Base-by-base conservation (phyloP, 2,113 vertebrate genomes). In the Ondatra zibethicus region DNA sequence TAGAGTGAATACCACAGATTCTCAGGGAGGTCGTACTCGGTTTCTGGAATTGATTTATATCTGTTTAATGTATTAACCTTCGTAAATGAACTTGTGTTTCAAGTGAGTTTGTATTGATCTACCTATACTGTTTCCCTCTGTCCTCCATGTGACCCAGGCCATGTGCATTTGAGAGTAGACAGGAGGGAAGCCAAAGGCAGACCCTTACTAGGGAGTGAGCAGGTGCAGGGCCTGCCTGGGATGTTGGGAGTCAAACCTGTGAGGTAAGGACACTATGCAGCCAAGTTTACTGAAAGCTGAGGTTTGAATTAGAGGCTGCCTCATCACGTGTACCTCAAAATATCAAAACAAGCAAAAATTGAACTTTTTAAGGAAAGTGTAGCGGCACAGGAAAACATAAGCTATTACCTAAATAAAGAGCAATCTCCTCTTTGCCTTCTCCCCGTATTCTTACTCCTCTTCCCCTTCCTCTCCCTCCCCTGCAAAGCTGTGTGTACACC, bases 51-150 rank as follows among this genome's bases (percentile, higher is more conserved):
- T 66, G 95, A 96, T 92, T 89, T 68, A 55, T 77, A 84, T 82
- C 94, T 78, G 17, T 88, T 93, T 93, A 91, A 92, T 61, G 33
- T 81, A 81, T 94, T 91, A 96, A 58, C 47, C 45, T 95, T 89
- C 78, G 94, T 94, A 96, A 96, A 96, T 95, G 89, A 95, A 96
- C 82, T 96, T 89, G 89, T 33, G 86, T 94, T 96, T 93, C 96
- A 70, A 94, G 92, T 87, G 61, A 66, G 36, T 95, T 96, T 87
- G 63, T 96, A 94, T 61, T 93, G 95, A 97, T 96, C 95, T 80
- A 36, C 78, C 45, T 45, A 45, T 14, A 66, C 45, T 27, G 27
- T 82, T 91, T 91, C 68, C 73, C 23, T 25, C n/a, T 89, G 81
- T 91, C 94, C 91, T 96, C 23, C 9, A 0, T 58, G 66, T 95